Evolutionary conservation across 1,140 invertebrate genomes (phyloP).

Genomic region (Achroia grisella): DNA sequence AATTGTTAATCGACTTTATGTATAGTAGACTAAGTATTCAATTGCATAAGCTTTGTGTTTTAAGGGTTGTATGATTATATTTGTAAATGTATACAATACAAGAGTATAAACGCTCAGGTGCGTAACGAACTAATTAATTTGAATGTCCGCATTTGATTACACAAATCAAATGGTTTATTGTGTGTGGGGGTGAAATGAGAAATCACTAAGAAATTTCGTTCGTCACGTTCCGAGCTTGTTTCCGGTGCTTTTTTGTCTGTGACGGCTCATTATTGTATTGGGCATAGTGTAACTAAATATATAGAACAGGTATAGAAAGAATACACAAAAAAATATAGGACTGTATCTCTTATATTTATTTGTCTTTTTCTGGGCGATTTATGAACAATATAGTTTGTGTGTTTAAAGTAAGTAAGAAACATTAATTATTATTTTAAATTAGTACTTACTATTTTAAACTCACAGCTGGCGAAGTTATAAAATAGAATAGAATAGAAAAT

Average conservation of each 20-base stretch:
- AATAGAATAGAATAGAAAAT: too few relatives aligned
- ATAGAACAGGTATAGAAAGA: not conserved
- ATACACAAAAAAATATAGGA: not conserved
- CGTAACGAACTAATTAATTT: conserved; percentile 71
- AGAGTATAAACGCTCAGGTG: conserved; percentile 61
- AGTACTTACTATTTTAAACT: too few relatives aligned
- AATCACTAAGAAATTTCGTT: conserved; percentile 71
- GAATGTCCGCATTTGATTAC: conserved; percentile 71
- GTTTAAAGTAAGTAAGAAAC: too few relatives aligned
- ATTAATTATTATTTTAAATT: too few relatives aligned
- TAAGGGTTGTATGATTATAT: too few relatives aligned
- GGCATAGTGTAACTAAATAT: conserved; percentile 9
- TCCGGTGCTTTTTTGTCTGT: conserved; percentile 58
- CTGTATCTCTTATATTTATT: too few relatives aligned
- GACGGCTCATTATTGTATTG: conserved; percentile 44
- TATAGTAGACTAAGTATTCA: too few relatives aligned
- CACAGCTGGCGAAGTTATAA: too few relatives aligned
- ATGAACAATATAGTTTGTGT: too few relatives aligned
- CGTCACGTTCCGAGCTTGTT: conserved; percentile 62
- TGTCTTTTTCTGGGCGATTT: too few relatives aligned
- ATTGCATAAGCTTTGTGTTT: too few relatives aligned
- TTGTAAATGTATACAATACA: conserved; percentile 11
- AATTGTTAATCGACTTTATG: too few relatives aligned
- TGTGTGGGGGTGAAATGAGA: conserved; percentile 66
- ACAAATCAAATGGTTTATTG: conserved; percentile 67